phyloP scores from a whole-genome alignment of 2,113 vertebrate species.

The Rhegmatorhina hoffmannsi region DNA sequence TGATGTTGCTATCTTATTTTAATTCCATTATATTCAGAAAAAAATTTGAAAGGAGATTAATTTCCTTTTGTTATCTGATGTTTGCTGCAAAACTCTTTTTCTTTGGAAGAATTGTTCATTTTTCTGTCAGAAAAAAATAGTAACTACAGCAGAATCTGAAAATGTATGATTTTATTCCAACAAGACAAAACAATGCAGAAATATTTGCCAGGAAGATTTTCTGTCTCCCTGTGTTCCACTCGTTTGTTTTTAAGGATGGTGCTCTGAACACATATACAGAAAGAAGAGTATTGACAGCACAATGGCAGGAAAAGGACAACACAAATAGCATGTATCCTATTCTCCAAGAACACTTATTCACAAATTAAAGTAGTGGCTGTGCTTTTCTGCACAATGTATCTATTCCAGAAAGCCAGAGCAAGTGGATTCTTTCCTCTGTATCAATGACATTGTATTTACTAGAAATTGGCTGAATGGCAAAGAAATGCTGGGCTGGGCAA shows the following conservation, averaged over 20 bases:
- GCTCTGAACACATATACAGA: background rate
- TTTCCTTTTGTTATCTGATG: background rate
- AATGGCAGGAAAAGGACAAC: background rate
- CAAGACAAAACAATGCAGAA: background rate
- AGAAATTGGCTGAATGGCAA: background rate
- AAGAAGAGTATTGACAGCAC: background rate
- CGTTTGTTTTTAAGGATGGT: background rate
- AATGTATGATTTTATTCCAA: background rate
- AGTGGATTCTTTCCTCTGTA: background rate
- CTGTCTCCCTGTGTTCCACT: background rate
- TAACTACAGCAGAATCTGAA: background rate
- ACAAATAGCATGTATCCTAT: background rate
- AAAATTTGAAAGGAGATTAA: background rate
- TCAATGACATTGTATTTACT: background rate
- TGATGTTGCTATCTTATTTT: background rate
- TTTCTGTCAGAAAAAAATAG: background rate
- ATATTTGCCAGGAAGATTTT: background rate
- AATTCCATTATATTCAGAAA: background rate
- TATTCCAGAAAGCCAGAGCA: background rate
- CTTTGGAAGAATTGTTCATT: background rate
- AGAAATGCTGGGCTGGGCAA: background rate
- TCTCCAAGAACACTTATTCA: background rate
- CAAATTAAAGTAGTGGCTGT: background rate
- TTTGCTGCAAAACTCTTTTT: background rate
- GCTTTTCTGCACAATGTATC: background rate